A percentile compares a stretch with the other conserved stretches of the same genome.
phyloP scores from a whole-genome alignment of 1,140 invertebrate species.

The Gryon sp. region DNA sequence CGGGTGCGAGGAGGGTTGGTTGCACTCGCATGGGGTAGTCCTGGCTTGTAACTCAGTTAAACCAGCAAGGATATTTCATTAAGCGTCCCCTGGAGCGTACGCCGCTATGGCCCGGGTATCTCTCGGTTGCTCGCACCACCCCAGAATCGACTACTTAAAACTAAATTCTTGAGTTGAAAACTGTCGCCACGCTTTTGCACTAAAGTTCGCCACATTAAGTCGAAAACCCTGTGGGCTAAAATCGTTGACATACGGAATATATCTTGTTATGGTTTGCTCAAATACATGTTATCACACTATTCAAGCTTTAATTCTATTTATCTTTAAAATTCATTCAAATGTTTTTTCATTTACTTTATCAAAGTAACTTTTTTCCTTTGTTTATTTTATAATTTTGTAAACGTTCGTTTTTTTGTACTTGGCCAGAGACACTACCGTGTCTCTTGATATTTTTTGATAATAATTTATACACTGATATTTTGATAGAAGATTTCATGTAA shows the following conservation, averaged over 20 bases:
- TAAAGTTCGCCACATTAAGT: constrained; percentile 71
- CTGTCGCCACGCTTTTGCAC: constrained; percentile 57
- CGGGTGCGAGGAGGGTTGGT: constrained; percentile 67
- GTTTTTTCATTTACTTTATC: too few relatives aligned
- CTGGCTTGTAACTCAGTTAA: constrained; percentile 79
- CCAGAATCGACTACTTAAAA: constrained; percentile 68
- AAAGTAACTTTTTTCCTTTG: too few relatives aligned
- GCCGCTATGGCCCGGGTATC: constrained; percentile 54
- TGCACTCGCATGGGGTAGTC: constrained; percentile 65
- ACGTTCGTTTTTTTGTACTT: too few relatives aligned
- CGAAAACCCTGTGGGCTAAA: constrained; percentile 72
- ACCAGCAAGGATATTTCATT: constrained; percentile 80
- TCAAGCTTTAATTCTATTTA: too few relatives aligned
- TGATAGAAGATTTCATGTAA: not conserved
- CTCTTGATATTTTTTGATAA: not conserved
- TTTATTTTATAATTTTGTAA: too few relatives aligned
- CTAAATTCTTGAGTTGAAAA: constrained; percentile 53
- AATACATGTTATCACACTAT: constrained; percentile 52
- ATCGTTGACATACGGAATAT: constrained; percentile 79
- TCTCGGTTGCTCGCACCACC: constrained; percentile 22
- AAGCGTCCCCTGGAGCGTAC: constrained; percentile 70
- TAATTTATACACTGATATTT: not conserved
- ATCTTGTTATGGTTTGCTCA: constrained; percentile 69
- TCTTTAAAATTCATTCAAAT: too few relatives aligned
- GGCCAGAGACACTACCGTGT: too few relatives aligned